Evolutionary conservation across 2,113 vertebrate species (phyloP).

Genomic region (Emydocephalus ijimae): DNA sequence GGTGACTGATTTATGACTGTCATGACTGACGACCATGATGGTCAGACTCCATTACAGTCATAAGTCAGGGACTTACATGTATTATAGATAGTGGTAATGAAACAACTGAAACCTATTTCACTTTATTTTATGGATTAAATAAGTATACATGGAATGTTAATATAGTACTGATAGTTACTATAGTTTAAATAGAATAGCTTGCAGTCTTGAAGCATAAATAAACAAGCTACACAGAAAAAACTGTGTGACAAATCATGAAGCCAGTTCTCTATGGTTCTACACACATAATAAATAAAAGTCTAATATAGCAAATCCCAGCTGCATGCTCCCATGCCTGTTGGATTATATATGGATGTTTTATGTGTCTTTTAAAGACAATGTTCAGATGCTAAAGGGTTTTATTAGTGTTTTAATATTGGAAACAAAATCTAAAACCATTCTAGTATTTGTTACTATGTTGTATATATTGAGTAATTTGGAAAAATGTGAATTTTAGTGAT

Average conservation of each 20-base stretch:
- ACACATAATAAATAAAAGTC: neutral
- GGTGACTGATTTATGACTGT: neutral
- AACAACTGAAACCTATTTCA: neutral
- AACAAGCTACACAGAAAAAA: neutral
- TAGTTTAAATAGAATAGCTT: neutral
- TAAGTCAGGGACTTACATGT: neutral
- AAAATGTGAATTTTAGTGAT: neutral
- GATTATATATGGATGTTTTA: neutral
- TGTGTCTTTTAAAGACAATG: neutral
- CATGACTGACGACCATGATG: too few relatives aligned
- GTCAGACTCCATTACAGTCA: too few relatives aligned
- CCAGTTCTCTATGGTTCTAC: neutral
- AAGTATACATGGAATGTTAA: neutral
- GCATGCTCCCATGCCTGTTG: neutral
- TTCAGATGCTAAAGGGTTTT: neutral
- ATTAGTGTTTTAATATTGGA: neutral
- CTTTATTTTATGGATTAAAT: neutral
- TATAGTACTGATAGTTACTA: neutral
- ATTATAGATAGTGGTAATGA: neutral
- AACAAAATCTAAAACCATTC: neutral
- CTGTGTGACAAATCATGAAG: neutral
- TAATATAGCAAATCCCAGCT: neutral
- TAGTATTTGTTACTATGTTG: neutral
- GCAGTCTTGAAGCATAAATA: neutral
- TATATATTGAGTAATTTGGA: neutral